Evolutionary conservation across 2,888 invertebrate species (phyloP), one percentile per base, ranked within the genome.

Genomic region (Nysson spinosus): DNA sequence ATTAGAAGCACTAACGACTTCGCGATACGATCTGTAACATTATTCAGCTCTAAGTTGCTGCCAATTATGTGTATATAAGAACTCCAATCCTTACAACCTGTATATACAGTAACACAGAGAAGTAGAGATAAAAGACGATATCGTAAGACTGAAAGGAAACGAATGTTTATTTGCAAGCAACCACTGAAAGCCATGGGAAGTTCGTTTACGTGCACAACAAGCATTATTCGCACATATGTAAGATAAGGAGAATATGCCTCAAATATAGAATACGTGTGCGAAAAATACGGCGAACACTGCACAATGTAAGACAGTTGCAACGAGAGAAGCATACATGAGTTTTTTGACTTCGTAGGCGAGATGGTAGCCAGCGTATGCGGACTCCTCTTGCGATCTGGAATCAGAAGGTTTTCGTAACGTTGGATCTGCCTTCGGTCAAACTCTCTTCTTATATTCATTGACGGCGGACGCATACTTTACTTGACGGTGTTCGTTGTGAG

Each of bases 341-440:
- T 98, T 98, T 95, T 98, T 97, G 93, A 98, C 97, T 96, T 98
- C 97, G 93, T 98, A 98, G 93, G 97, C 97, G 91, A 98, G 96
- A 92, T 97, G 97, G 92, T 96, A 96, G 92, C 96, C 96, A 92
- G 96, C 95, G 92, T 96, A 96, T 92, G 95, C 94, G 90, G 94
- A 93, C 91, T 96, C 95, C 92, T 96, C 93, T 90, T 91, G 94
- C 85, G 88, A 88, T 95, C 95, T 96, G 95, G 91, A 95, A 95
- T 90, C 88, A 91, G 89, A 93, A 86, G 58, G 60, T 63, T 62
- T 66, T 58, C 52, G 71, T 50, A 71, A 73, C 68, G 68, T 69
- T 66, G 66, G 42, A 61, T 51, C 69, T 66, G 44, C 37, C 39
- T 22, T 44, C 24, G 34, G 11, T 9, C 26, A 57, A 46, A 19